Percentiles rank a stretch among this genome's conserved stretches.
These are phyloP conservation scores for Luehdorfia chinensis DNA, from an alignment of 1,140 invertebrate genomes.

Conservation along the genomic window DNA sequence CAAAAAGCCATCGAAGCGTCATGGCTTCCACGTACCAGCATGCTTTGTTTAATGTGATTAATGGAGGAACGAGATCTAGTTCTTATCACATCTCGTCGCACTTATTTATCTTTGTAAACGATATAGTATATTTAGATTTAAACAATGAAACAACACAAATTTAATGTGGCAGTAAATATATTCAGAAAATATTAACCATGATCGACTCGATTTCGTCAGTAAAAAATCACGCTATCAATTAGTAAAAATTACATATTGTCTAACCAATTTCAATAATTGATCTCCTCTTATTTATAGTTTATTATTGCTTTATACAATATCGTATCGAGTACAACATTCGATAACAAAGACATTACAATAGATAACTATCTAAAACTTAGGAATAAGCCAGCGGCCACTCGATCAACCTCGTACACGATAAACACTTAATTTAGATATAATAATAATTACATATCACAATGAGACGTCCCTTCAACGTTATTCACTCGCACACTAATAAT, in stretches of 20 bases:
- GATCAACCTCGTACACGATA: slow-evolving; percentile 64
- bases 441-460: slow-evolving; percentile 77
- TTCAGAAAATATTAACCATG: slow-evolving; percentile 74
- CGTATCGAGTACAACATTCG: slow-evolving; percentile 68
- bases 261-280: slow-evolving; percentile 54
- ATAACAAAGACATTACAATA: slow-evolving; percentile 61
- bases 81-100: too few species aligned
- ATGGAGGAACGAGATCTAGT: too few species aligned
- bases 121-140: too few species aligned
- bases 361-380: slow-evolving; percentile 64
- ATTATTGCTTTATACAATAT: slow-evolving; percentile 76
- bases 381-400: slow-evolving; percentile 59
- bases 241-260: slow-evolving; percentile 70
- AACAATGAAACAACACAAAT: slow-evolving; percentile 48
- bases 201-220: slow-evolving; percentile 62
- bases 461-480: slow-evolving; percentile 68
- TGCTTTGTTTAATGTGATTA: too few species aligned
- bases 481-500: slow-evolving; percentile 63
- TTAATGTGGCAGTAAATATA: slow-evolving; percentile 73
- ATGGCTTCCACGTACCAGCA: too few species aligned
- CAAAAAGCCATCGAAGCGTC: too few species aligned
- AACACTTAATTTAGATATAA: slow-evolving; percentile 76
- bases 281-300: slow-evolving; percentile 61
- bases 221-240: slow-evolving; percentile 56
- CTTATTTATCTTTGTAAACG: too few species aligned